Percentiles rank a stretch among this genome's conserved stretches.
Conservation (phyloP, 2,797 vertebrate genomes). For the Liasis olivaceus region DNA sequence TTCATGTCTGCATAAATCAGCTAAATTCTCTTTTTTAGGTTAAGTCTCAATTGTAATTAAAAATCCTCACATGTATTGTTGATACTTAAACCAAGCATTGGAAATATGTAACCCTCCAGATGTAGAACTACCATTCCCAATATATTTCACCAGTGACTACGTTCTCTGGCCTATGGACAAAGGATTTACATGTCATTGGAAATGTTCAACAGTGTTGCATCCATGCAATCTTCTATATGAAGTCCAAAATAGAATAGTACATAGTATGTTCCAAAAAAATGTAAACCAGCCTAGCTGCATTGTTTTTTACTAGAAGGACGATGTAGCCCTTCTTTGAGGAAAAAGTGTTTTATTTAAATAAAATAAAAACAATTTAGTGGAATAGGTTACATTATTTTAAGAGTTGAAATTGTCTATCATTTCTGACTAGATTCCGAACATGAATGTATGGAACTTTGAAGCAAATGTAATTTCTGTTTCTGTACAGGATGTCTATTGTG, state of each 20-base stretch:
- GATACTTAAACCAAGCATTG: neutral
- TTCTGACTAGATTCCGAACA: neutral
- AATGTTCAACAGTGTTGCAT: neutral
- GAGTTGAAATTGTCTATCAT: neutral
- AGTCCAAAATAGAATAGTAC: neutral
- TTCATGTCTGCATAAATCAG: neutral
- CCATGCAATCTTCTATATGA: neutral
- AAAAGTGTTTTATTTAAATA: neutral
- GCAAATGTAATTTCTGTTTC: neutral
- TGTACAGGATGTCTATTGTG: accelerated
- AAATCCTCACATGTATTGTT: neutral
- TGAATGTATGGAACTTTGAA: conserved; percentile 1
- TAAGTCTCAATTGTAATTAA: neutral
- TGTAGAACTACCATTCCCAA: neutral
- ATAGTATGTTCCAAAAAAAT: neutral
- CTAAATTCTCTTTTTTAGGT: neutral
- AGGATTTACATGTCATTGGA: neutral
- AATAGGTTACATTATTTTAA: neutral
- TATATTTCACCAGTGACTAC: neutral
- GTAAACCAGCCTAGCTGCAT: neutral
- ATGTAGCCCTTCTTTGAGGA: neutral
- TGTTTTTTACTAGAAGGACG: neutral
- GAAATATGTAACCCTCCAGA: neutral
- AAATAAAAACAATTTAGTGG: neutral
- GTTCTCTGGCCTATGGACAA: neutral